Evolutionary conservation across 1,140 invertebrate genomes (phyloP), one percentile per base, ranked within the genome.

Genomic region (Dreissena polymorpha): DNA sequence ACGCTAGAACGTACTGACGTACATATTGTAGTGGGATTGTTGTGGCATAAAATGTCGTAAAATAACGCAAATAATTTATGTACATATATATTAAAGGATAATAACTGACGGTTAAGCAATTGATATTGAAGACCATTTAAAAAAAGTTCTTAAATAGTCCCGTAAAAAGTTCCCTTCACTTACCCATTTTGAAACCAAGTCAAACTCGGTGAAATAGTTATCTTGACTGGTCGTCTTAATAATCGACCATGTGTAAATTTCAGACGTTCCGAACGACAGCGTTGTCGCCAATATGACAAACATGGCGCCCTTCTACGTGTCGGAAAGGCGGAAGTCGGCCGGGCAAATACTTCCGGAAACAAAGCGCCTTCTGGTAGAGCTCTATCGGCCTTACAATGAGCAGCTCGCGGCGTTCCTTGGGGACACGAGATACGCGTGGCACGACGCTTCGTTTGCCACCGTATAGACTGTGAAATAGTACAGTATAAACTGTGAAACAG

Each of bases 361-460:
- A 14, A 27, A 49, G 63, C 21, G 64, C 8, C 10, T 82, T 10
- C 69, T 82, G 0, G 18, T 82, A 13, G 79, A 82, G 14, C 50
- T 82, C 13, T 82, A 82, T 39, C 69, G 60, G 21, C 79, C 79
- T 2, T 82, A 67, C 50, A 82, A 69, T 12, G 79, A 82, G 21
- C 70, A 82, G 65, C 79, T 82, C 8, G 79, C 79, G 5, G 21
- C 25, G 16, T 82, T 82, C n/a, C 71, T 82, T 6, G 69, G 69
- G 25, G 79, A 82, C 53, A 70, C 73, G 8, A 65, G 50, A 68
- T 82, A 67, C 57, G 70, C 57, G 29, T 82, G 73, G n/a, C 71
- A 27, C 21, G 79, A 82, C 65, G 29, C 21, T 10, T 74, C 79
- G 12, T 82, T 74, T 23, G 51, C 25, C 16, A 39, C 55, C 13